These are phyloP conservation scores for Drosophila robusta DNA, from an alignment of 2,888 invertebrate species.

Conservation along the genomic window DNA sequence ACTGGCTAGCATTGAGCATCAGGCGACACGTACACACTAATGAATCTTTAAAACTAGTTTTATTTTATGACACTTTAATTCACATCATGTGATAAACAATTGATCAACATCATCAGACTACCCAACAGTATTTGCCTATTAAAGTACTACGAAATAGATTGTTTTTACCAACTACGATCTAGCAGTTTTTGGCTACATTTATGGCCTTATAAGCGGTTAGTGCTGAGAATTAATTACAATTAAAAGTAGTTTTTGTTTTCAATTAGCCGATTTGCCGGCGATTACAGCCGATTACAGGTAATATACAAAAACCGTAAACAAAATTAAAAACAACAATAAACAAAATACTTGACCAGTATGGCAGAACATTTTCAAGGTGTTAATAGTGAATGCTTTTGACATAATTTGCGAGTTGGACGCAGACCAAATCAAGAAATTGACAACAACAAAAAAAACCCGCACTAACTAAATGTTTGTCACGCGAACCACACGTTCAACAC, in stretches of 20 bases:
- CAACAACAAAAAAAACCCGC: conserved; percentile 13
- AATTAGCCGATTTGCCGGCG: conserved; percentile 16
- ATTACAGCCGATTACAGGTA: not conserved
- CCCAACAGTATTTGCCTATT: conserved; percentile 11
- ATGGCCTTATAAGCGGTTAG: conserved; percentile 18
- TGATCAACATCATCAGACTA: conserved; percentile 25
- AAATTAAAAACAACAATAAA: conserved; percentile 6
- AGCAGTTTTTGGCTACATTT: conserved; percentile 12
- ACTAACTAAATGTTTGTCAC: conserved; percentile 51
- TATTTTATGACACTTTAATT: conserved; percentile 13
- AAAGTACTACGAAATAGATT: conserved; percentile 16
- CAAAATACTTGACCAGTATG: conserved; percentile 44
- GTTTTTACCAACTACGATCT: conserved; percentile 24
- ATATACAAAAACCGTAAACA: not conserved
- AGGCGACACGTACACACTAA: not conserved
- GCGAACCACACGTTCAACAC: conserved; percentile 38
- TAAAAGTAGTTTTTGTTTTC: conserved; percentile 10
- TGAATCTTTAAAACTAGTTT: conserved; percentile 46
- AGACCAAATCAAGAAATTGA: conserved; percentile 38
- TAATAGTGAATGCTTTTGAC: conserved; percentile 50
- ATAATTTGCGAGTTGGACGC: conserved; percentile 20
- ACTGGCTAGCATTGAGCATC: conserved; percentile 1
- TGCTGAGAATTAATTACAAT: conserved; percentile 25
- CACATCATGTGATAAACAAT: conserved; percentile 45
- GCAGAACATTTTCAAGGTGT: conserved; percentile 57